phyloP scores from a whole-genome alignment of 2,888 invertebrate species.

The Phalera bucephala region DNA sequence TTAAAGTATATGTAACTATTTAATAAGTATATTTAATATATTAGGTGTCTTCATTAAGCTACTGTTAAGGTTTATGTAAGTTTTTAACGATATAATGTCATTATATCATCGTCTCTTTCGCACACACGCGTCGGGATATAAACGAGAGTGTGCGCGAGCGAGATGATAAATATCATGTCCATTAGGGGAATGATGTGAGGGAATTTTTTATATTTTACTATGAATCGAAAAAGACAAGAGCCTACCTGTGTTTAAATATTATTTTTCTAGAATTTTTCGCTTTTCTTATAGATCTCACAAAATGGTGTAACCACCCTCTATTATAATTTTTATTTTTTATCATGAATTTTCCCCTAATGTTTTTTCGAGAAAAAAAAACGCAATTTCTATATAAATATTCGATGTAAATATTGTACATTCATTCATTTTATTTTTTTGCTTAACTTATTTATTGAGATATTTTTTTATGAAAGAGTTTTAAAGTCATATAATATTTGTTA shows the following conservation, averaged over 20 bases:
- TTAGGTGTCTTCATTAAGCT: constrained; percentile 75
- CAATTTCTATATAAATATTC: constrained; percentile 66
- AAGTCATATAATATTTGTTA: constrained; percentile 72
- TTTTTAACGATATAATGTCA: constrained; percentile 75
- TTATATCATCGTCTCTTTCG: constrained; percentile 57
- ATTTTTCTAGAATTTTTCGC: constrained; percentile 63
- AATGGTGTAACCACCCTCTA: constrained; percentile 25
- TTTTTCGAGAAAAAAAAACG: constrained; percentile 21
- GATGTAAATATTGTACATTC: constrained; percentile 82
- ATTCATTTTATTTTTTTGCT: constrained; percentile 56
- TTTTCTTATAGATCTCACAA: constrained; percentile 61
- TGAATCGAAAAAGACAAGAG: constrained; percentile 77
- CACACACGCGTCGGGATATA: constrained; percentile 19
- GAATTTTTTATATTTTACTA: constrained; percentile 81
- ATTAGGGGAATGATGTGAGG: constrained; percentile 76
- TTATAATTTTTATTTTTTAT: constrained; percentile 37
- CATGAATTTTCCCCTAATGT: constrained; percentile 51
- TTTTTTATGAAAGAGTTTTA: constrained; percentile 66
- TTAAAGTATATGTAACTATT: constrained; percentile 66
- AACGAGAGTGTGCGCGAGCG: constrained; percentile 37
- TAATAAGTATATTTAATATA: constrained; percentile 77
- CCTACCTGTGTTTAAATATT: constrained; percentile 62
- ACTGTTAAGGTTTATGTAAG: constrained; percentile 75
- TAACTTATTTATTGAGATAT: constrained; percentile 78
- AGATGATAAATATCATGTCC: constrained; percentile 61